These are phyloP conservation scores for Noctua janthina DNA, from an alignment of 2,888 invertebrate genomes.

Conservation along the genomic window DNA sequence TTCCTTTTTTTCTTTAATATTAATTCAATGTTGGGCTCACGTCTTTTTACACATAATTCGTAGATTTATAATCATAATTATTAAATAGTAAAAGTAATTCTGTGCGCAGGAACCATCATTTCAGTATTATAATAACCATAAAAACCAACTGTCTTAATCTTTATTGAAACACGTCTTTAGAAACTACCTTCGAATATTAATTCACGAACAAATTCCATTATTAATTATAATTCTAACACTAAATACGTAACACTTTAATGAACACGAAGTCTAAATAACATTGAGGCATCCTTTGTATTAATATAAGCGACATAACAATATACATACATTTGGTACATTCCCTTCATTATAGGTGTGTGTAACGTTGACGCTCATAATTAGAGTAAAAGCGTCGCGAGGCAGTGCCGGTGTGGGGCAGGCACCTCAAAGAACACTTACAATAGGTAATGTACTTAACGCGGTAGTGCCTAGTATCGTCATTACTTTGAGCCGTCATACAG, in stretches of 20 bases:
- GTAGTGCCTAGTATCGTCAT: constrained; percentile 85
- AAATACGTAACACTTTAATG: constrained; percentile 56
- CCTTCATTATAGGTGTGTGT: constrained; percentile 69
- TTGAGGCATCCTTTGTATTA: constrained; percentile 59
- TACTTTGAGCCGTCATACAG: constrained; percentile 82
- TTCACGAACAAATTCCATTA: constrained; percentile 25
- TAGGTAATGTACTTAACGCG: constrained; percentile 89
- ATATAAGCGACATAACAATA: constrained; percentile 54
- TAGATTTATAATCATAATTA: no score
- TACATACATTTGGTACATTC: constrained; percentile 62
- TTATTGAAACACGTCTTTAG: not conserved
- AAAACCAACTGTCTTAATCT: constrained; percentile 9
- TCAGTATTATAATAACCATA: not conserved
- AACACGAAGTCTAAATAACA: constrained; percentile 61
- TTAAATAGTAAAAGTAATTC: not conserved
- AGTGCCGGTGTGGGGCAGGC: constrained; percentile 77
- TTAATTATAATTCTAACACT: constrained; percentile 38
- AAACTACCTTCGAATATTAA: constrained; percentile 23
- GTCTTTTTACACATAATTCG: not conserved
- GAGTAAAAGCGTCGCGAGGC: constrained; percentile 84
- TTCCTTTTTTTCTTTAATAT: not conserved
- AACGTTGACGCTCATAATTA: constrained; percentile 84
- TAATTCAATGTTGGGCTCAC: not conserved
- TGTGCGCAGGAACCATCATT: not conserved
- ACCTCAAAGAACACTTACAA: constrained; percentile 89